Base-by-base conservation (phyloP, 1,140 invertebrate species). In the Campoletis sonorensis region DNA sequence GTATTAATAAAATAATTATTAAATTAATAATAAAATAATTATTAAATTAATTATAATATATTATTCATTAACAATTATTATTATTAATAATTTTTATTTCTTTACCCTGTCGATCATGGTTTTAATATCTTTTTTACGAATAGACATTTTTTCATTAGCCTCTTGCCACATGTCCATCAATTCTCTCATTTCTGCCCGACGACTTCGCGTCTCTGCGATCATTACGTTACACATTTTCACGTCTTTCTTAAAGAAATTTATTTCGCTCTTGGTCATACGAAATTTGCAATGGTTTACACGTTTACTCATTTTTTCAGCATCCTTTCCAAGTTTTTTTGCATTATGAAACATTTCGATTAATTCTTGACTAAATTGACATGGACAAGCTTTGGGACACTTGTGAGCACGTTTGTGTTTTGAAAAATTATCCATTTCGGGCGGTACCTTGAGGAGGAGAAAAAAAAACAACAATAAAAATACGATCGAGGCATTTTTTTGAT, bases 141-240 rank as follows among this genome's bases (percentile, higher is more conserved):
- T 21, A 0, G 51, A n/a, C 23, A 83, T 33, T 49, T 79, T 81
- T 18, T 83, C 80, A 37, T 83, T 83, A 37, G 80, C 80, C n/a
- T 83, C 80, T 71, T 64, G 77, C 82, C 82, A 83, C 70, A 78
- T 79, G 45, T 79, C 79, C 79, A 79, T 79, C 27, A 71, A 18
- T 79, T 79, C 79, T 23, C 79, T 16, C 67, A 79, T 79, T 16
- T 79, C 79, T 18, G 79, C 67, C 5, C 79, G 18, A 15, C 70
- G 79, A 13, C 49, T 71, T 54, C 67, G 64, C 27, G 54, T 54
- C 33, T 79, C 79, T 23, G 16, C 54, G 18, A 73, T 79, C 67
- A 79, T 70, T 0, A 54, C 67, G 18, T 16, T 58, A 23, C 79
- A 79, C 45, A 73, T 73, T 40, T 64, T 79, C 16, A 45, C 23